These are phyloP conservation scores for Megathymus violae DNA, from an alignment of 1,140 invertebrate species.

Conservation along the genomic window DNA sequence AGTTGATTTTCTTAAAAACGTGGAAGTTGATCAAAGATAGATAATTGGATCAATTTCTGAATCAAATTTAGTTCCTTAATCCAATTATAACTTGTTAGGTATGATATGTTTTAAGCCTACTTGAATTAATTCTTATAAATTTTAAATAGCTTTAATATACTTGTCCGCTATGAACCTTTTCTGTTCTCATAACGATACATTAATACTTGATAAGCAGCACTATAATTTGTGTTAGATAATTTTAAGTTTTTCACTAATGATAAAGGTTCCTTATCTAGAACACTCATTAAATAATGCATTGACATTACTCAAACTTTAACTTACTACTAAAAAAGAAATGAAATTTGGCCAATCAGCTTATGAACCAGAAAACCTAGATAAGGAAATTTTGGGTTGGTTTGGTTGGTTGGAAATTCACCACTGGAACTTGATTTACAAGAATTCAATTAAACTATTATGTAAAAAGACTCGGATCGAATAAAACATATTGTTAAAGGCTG, in stretches of 20 bases:
- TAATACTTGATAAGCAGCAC: not conserved
- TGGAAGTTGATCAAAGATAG: not conserved
- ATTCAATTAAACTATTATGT: conserved; percentile 10
- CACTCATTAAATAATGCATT: conserved; percentile 30
- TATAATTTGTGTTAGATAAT: conserved; percentile 1
- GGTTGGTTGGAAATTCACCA: conserved; percentile 14
- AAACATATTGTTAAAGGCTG: conserved; percentile 18
- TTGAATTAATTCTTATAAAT: not conserved
- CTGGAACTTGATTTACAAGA: conserved; percentile 1
- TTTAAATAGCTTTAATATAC: not conserved
- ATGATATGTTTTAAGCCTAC: conserved; percentile 6
- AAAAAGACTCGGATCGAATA: conserved; percentile 25
- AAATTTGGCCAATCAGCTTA: conserved; percentile 34
- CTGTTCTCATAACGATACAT: not conserved
- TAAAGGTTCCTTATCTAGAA: conserved; percentile 22
- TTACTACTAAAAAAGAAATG: conserved; percentile 23
- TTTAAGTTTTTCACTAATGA: conserved; percentile 13
- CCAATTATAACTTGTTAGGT: conserved; percentile 14
- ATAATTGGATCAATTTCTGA: not conserved
- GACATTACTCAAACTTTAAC: conserved; percentile 5
- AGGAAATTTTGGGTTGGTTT: conserved; percentile 22
- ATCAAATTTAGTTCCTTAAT: conserved; percentile 23
- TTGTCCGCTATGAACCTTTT: conserved; percentile 3
- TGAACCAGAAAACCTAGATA: conserved; percentile 26
- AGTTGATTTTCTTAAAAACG: conserved; percentile 8